Base-by-base conservation (phyloP, 37 sponge, comb jelly and placozoan species). In the Eunapius fragilis region DNA sequence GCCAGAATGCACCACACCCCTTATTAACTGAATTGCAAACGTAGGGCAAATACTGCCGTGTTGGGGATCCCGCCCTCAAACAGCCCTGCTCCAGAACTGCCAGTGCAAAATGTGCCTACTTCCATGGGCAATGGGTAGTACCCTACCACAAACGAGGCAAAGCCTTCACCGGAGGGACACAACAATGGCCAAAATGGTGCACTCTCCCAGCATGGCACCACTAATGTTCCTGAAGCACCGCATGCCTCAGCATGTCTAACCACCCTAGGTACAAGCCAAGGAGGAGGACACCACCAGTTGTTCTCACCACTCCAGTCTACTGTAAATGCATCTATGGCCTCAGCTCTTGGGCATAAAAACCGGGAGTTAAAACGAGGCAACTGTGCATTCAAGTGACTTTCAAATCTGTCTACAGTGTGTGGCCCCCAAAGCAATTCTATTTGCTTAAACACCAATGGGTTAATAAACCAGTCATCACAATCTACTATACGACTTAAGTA, bases 311-410 rank as follows among this genome's bases (percentile, higher is more conserved):
- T 17, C 88, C 88, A 88, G 25, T 74, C 23, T n/a, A 50, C 69
- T 23, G 87, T 87, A 47, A 87, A 87, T 3, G 87, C 87, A 81
- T 87, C 82, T 31, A 81, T 70, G 19, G 88, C 81, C 58, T 81
- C 87, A 34, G 81, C 25, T 10, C 75, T 70, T 45, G 81, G 81
- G 67, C 81, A 36, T 74, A 81, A 87, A 37, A n/a, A 87, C 35
- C 75, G 33, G 30, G 48, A 67, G 68, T 80, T 81, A 31, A 80
- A 87, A 25, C 87, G 30, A 9, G 31, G 73, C 7, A 80, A 10
- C 32, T 80, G 87, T 79, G 58, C 58, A 58, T 58, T 86, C 34
- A 79, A 30, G 23, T 34, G 58, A 68, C 27, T 70, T 23, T 72
- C 86, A 78, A 86, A 78, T 35, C 86, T 67, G 72, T 86, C 86